A percentile compares a stretch with the other conserved stretches of the same genome.
Conservation (phyloP, 2,888 invertebrate species). For the Sinotaia quadrata region DNA sequence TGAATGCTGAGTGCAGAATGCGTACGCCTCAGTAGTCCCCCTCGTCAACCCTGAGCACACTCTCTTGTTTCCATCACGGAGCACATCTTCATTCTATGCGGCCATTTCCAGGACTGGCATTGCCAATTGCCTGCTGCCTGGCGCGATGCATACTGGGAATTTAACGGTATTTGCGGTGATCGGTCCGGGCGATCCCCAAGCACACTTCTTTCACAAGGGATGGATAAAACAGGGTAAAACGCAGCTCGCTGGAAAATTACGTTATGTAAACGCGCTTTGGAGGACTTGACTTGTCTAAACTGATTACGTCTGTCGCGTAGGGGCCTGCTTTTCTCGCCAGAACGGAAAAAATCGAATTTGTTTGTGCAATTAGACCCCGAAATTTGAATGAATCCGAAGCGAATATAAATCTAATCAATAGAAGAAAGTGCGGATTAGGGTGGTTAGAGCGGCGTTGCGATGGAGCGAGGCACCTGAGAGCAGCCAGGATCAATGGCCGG, state of each 20-base stretch:
- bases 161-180: slow-evolving; percentile 6
- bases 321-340: slow-evolving; percentile 32
- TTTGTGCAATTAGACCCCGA: slow-evolving; percentile 44
- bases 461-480: background rate
- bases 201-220: slow-evolving; percentile 1
- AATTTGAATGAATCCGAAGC: slow-evolving; percentile 45
- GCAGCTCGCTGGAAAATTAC: slow-evolving; percentile 35
- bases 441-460: slow-evolving; percentile 16
- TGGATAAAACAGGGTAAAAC: slow-evolving; percentile 6
- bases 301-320: slow-evolving; percentile 33
- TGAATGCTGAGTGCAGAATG: too few species aligned
- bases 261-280: slow-evolving; percentile 39
- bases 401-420: slow-evolving; percentile 44
- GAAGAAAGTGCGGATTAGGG: slow-evolving; percentile 36
- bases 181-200: background rate
- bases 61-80: too few species aligned
- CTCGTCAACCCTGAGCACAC: too few species aligned
- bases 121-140: background rate
- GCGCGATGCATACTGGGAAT: slow-evolving; percentile 5
- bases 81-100: too few species aligned
- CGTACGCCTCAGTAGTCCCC: too few species aligned
- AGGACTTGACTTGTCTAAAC: slow-evolving; percentile 43
- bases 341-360: slow-evolving; percentile 43
- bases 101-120: too few species aligned
- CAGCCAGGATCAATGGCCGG: slow-evolving; percentile 1